Base-by-base conservation (phyloP, 2,888 invertebrate genomes). In the Matsumyia berberina region DNA sequence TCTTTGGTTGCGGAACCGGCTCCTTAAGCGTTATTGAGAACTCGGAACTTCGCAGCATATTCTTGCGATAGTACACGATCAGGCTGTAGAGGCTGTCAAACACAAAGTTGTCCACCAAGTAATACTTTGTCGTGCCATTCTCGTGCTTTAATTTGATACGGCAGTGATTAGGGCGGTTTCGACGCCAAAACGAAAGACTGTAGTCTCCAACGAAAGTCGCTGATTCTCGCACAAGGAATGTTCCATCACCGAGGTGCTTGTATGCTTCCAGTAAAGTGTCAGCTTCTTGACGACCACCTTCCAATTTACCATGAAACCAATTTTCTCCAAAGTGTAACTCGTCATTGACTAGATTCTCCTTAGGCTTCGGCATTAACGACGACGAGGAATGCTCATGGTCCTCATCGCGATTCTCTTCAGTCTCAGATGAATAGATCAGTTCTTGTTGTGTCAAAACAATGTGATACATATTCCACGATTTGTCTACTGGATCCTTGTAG, bases 191-290 rank as follows among this genome's bases (percentile, higher is more conserved):
- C 0, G 98, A 98, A 29, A 99, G 92, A 85, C 98, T 97, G 90
- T 98, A 98, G 91, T 98, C 98, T 0, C 98, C 98, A 0, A 98
- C 97, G 92, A 98, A 98, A 0, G 98, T 98, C 29, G 97, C 97
- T 90, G 98, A 98, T 88, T 97, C 97, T 33, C 98, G 93, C 0
- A 99, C 98, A 31, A 98, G 93, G 90, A 98, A 98, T 0, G 97
- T 97, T 0, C 98, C 98, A 90, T 98, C 97, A 0, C 97, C 97
- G 3, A 97, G 93, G 90, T 96, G 94, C 0, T 97, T 94, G 90
- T 97, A 97, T 5, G 94, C 93, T 70, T 94, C 93, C 8, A 98
- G 91, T 19, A 92, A 87, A 53, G 89, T 88, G 89, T 96, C 96
- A 0, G 97, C 96, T 89, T 97, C 96, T 82, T 94, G 94, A 4